phyloP scores from a whole-genome alignment of 1,140 invertebrate genomes.

The Drosophila hydei region DNA sequence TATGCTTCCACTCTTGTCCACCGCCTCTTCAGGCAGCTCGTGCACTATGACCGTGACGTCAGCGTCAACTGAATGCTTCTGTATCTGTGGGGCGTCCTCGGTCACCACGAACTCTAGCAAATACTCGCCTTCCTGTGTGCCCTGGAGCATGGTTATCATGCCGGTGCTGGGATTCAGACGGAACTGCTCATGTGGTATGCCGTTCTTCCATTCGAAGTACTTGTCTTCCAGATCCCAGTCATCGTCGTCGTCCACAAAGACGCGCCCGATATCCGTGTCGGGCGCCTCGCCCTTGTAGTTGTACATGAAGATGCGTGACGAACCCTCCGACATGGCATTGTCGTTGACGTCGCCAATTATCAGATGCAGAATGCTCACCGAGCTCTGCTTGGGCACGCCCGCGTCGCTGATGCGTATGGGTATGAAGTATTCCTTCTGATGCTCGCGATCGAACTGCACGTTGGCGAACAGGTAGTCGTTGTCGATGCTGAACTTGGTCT shows the following conservation, averaged over 20 bases:
- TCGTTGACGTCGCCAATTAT: constrained; percentile 97
- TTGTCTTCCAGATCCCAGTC: constrained; percentile 98
- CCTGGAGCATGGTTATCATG: constrained; percentile 92
- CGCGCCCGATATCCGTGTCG: constrained; percentile 92
- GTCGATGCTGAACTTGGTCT: constrained; percentile 88
- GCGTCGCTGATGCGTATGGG: constrained; percentile 94
- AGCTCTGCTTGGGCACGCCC: constrained; percentile 89
- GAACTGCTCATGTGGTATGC: constrained; percentile 86
- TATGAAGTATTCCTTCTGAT: constrained; percentile 93
- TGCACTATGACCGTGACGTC: constrained; percentile 93
- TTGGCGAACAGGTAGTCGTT: constrained; percentile 86
- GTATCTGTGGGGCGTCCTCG: constrained; percentile 85
- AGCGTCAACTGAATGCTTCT: constrained; percentile 88
- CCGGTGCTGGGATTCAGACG: constrained; percentile 89
- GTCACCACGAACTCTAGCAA: constrained; percentile 89
- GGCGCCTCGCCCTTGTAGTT: constrained; percentile 92
- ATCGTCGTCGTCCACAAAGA: constrained; percentile 95
- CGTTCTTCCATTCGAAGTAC: constrained; percentile 88
- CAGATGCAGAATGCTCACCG: constrained; percentile 91
- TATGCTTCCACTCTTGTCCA: constrained; percentile 94
- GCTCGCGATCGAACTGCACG: constrained; percentile 94
- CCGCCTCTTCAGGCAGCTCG: constrained; percentile 94
- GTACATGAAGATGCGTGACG: constrained; percentile 95
- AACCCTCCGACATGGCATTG: constrained; percentile 91
- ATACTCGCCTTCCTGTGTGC: constrained; percentile 89